A percentile compares a stretch with the other conserved stretches of the same genome.
Evolutionary conservation across 2,888 invertebrate species (phyloP).

Genomic region (Nemurella pictetii): DNA sequence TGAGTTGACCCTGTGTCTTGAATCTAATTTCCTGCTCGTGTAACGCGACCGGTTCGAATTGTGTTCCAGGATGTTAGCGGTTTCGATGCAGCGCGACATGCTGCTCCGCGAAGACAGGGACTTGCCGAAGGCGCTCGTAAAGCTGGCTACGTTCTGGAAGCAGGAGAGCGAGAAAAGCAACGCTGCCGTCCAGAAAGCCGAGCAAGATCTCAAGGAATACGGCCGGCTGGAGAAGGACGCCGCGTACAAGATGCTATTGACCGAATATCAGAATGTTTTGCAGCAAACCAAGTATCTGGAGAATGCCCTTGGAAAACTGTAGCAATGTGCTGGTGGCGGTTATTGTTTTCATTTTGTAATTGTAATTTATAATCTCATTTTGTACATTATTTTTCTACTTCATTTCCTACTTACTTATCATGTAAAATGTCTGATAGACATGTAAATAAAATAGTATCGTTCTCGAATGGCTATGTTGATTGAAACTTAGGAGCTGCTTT

Average conservation of each 20-base stretch:
- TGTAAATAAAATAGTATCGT: no score
- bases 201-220: not conserved
- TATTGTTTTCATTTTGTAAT: no score
- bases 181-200: not conserved
- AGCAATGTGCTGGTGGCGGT: no score
- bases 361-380: no score
- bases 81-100: not conserved
- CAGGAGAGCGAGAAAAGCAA: not conserved
- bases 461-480: no score
- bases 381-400: no score
- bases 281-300: not conserved
- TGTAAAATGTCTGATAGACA: no score
- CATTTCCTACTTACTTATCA: no score
- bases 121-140: not conserved
- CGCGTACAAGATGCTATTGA: not conserved
- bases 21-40: no score
- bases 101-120: not conserved
- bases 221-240: not conserved
- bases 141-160: not conserved
- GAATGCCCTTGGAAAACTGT: not conserved
- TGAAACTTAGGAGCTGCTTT: no score
- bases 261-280: not conserved
- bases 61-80: not conserved
- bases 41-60: not conserved
- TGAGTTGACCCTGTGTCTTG: no score